Evolutionary conservation across 2,888 invertebrate species (phyloP), one percentile per base, ranked within the genome.

Genomic region (Acronicta psi): DNA sequence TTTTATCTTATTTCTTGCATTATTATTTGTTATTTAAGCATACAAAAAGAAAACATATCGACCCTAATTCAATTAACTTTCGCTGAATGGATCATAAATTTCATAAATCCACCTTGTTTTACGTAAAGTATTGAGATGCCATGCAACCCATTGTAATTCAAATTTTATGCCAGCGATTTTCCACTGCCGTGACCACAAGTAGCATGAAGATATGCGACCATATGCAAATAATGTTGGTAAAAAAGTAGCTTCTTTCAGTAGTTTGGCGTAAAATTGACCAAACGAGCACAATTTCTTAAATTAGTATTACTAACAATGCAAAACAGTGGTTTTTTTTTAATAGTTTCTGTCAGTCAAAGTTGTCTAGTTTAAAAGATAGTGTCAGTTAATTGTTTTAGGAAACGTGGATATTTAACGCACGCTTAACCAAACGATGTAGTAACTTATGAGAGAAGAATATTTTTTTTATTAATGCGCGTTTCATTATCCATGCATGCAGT

Each of bases 61-160:
- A 46, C 44, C 59, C 59, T 59, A 71, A 20, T 57, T 17, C 37
- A 44, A 58, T 61, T 51, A 50, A 69, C 69, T 73, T 74, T 73
- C 71, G 47, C 41, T 61, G 25, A 17, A 70, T 52, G 74, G 40
- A 40, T 64, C 73, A 73, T 73, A 73, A 73, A 73, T 59, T 73
- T 69, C 44, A 54, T 50, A 43, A 43, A 52, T 7, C 8, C 16
- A 53, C 43, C 40, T 56, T 50, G 41, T 47, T 67, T 60, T 59
- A 70, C 57, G 51, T 60, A 61, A 59, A 61, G 18, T 40, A 65
- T 11, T 34, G 45, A 38, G 10, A 29, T 47, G 46, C 58, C 50
- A 31, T 51, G 55, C 58, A 62, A 66, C 44, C 23, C 18, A 56
- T 69, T 58, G 57, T 58, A 34, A 62, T 73, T 72, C 46, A 54